Base-by-base conservation (phyloP, 2,113 vertebrate species). In the Oncorhynchus kisutch region DNA sequence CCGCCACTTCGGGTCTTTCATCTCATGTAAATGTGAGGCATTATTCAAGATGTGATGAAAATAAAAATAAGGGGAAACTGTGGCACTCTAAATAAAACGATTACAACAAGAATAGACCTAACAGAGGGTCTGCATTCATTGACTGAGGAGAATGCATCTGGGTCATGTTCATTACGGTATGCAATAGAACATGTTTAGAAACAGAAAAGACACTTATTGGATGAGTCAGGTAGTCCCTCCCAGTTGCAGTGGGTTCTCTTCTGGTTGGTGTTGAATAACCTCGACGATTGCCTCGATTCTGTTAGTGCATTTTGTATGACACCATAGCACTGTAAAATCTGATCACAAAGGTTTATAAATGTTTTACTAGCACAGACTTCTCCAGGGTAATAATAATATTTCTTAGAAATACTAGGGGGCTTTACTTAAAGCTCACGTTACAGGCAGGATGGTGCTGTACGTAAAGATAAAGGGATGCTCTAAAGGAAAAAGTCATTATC, bases 21-120 rank as follows among this genome's bases (percentile, higher is more conserved):
- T 91, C 82, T 82, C 70, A 76, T 76, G 80, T 74, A 82, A 89
- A 89, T 85, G 68, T 48, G 29, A 62, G n/a, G 75, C 67, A 83
- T 83, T 81, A 84, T 66, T 82, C n/a, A 9, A 74, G 62, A 80
- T 78, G 67, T 77, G 45, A 85, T 31, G 5, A 31, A 31, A 31
- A 31, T 84, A 83, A 54, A 82, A 79, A 84, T 77, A 71, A 39
- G 70, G 49, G 34, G 14, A 84, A 78, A 73, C 65, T 78, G 83
- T 45, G 64, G 73, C 2, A 1, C 70, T 20, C 16, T 73, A 74
- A 82, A 67, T 81, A 72, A 64, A 54, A 81, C 27, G 82, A 86
- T 81, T 78, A 84, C 48, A 82, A 24, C 5, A 54, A 24, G 16
- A 57, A n/a, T 62, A 20, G 20, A 48, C 45, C 13, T 22, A 20